Evolutionary conservation across 2,113 vertebrate genomes (phyloP), one percentile per base, ranked within the genome.

Genomic region (Chlorodrepanis virens): DNA sequence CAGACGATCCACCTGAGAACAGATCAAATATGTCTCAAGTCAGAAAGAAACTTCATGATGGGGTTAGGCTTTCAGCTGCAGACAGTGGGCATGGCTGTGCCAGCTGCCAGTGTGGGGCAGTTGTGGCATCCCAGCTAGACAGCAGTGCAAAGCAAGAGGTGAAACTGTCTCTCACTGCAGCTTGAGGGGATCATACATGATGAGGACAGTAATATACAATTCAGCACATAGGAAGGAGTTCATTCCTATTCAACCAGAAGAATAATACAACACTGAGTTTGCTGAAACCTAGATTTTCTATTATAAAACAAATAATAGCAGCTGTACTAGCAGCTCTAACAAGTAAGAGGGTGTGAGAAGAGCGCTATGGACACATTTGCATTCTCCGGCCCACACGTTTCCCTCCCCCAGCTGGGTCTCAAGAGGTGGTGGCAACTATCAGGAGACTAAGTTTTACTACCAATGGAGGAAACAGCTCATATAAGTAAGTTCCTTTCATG

Each of bases 11-110:
- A 88, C 63, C 25, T 60, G 45, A 80, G 59, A 92, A 37, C 6
- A 40, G 40, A 56, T 9, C 42, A 88, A 83, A 76, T 23, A 33
- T 10, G 44, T 29, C 49, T 83, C 78, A 95, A 80, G 23, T 14
- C 40, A 80, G 28, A 63, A 61, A 77, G n/a, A 75, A 83, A 59
- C 0, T 0, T 33, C 42, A 42, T 0, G 0, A 22, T 4, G 9
- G 35, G 5, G 4, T 61, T 29, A 29, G 12, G 6, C 17, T 50
- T 50, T 85, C 67, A 60, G 10, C 11, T 49, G 40, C 11, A 14
- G 39, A n/a, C 9, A 10, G 23, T 20, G 37, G 42, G 21, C 28
- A 10, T 6, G 20, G n/a, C 53, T 72, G 40, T 44, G 42, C 40
- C 60, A 78, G 50, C 10, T 28, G 23, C 28, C n/a, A 37, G 6